Evolutionary conservation across 92 coral and sea anemone species (phyloP).

Genomic region (Scolanthus callimorphus): DNA sequence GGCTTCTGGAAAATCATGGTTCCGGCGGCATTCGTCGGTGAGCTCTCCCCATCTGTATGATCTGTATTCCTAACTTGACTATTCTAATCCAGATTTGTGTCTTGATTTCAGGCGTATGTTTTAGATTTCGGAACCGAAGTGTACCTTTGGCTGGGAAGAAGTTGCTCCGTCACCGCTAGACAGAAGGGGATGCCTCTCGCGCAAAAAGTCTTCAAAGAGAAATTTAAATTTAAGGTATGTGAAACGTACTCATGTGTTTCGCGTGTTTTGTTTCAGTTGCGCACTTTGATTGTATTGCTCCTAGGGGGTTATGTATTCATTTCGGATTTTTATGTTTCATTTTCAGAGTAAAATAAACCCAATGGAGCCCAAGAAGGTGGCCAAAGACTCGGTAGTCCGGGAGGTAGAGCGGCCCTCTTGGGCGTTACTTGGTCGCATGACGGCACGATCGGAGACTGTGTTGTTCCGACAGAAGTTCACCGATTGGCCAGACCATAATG

Average conservation of each 20-base stretch:
- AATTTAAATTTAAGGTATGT: constrained; percentile 53
- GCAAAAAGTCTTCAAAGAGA: constrained; percentile 63
- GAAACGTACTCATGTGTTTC: no score
- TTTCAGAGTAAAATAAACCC: constrained; percentile 58
- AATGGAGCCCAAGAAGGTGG: constrained; percentile 55
- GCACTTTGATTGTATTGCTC: no score
- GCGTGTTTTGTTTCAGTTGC: no score
- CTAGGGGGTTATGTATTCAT: no score
- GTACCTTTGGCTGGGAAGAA: constrained; percentile 95
- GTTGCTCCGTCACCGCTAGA: constrained; percentile 67
- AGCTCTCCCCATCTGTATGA: no score
- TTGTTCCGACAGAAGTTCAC: constrained; percentile 84
- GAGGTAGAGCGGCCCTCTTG: constrained; percentile 81
- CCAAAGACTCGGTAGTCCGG: constrained; percentile 28
- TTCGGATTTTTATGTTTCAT: no score
- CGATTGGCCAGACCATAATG: constrained; percentile 97
- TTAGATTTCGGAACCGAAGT: constrained; percentile 92
- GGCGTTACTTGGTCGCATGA: constrained; percentile 98
- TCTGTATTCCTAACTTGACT: no score
- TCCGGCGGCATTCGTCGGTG: no score
- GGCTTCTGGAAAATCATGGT: no score
- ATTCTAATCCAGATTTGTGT: no score
- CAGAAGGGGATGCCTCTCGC: constrained; percentile 74
- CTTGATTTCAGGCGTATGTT: constrained; percentile 90
- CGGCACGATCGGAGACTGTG: constrained; percentile 95